A percentile compares a stretch with the other conserved stretches of the same genome.
Conservation (phyloP, 2,888 invertebrate species). For the Unio pictorum region DNA sequence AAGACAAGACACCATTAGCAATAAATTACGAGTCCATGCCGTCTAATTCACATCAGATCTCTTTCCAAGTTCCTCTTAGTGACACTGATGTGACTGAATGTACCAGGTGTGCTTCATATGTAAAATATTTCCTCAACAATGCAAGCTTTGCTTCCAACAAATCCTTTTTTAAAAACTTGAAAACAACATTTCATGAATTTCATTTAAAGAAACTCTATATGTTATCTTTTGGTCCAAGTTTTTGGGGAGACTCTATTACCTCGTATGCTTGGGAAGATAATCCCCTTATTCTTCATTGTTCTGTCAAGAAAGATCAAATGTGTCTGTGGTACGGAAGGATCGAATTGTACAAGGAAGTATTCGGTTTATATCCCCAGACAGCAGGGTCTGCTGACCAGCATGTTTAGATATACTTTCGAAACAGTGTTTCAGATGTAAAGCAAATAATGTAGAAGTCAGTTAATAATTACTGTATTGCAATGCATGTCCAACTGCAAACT, state of each 20-base stretch:
- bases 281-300: constrained; percentile 36
- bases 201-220: constrained; percentile 45
- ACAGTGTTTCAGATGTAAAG: too few relatives aligned
- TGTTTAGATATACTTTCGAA: too few relatives aligned
- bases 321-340: constrained; percentile 47
- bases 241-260: constrained; percentile 48
- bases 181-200: constrained; percentile 45
- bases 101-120: constrained; percentile 53
- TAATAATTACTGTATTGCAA: too few relatives aligned
- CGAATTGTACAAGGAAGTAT: constrained; percentile 42
- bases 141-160: constrained; percentile 48
- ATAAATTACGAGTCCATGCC: constrained; percentile 25
- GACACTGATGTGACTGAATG: constrained; percentile 45
- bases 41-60: constrained; percentile 24
- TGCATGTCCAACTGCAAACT: too few relatives aligned
- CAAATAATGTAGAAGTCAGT: too few relatives aligned
- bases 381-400: constrained; percentile 2
- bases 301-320: constrained; percentile 25
- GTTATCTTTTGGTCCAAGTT: constrained; percentile 43
- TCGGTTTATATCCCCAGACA: constrained; percentile 28
- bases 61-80: constrained; percentile 44
- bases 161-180: constrained; percentile 38
- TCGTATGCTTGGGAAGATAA: constrained; percentile 50
- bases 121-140: constrained; percentile 50
- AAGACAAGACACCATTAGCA: constrained; percentile 11